Conservation (phyloP, 2,113 vertebrate genomes). For the Alces alces region DNA sequence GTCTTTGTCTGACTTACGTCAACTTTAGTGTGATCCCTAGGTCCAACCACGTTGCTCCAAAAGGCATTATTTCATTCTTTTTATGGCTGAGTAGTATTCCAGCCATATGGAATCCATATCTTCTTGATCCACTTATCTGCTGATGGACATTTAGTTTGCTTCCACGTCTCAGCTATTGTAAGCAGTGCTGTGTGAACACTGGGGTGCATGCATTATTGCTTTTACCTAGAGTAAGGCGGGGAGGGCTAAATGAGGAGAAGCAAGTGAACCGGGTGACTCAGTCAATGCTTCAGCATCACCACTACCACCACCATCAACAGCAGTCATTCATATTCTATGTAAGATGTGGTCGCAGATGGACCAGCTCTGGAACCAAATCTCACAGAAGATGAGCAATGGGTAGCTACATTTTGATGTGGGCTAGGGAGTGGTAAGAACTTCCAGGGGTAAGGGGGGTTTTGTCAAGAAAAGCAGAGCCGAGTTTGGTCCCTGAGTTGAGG, state of each 20-base stretch:
- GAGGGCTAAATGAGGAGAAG: background rate
- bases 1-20: too few relatives aligned
- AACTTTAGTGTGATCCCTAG: too few relatives aligned
- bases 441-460: background rate
- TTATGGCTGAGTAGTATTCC: background rate
- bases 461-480: background rate
- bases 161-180: background rate
- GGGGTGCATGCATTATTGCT: background rate
- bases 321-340: too few relatives aligned
- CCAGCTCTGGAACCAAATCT: background rate
- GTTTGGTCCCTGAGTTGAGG: background rate
- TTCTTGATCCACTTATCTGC: background rate
- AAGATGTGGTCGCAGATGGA: background rate
- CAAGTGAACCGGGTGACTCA: background rate
- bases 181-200: too few relatives aligned
- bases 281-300: background rate
- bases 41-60: background rate
- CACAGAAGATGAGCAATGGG: background rate
- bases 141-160: background rate
- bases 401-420: background rate
- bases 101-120: background rate
- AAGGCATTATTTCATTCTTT: background rate
- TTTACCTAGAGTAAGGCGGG: too few relatives aligned
- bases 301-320: rapidly evolving
- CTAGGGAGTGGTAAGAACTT: background rate